phyloP scores from a whole-genome alignment of 2,113 vertebrate species.

The Colaptes auratus region DNA sequence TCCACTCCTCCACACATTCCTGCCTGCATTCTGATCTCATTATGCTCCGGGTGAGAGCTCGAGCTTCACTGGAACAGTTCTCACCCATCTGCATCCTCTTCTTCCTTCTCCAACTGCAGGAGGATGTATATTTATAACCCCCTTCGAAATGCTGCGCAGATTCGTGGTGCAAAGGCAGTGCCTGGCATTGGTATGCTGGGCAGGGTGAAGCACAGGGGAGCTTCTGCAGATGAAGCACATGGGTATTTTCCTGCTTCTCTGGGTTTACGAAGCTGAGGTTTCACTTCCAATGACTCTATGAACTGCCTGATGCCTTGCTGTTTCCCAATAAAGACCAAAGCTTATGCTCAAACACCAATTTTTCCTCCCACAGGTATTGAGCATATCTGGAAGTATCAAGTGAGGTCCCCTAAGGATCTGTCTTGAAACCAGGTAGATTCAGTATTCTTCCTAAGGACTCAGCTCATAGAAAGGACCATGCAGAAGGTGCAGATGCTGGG shows the following conservation, averaged over 20 bases:
- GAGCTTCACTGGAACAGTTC: conserved; percentile 57
- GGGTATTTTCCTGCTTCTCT: background rate
- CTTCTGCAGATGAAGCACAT: fast-evolving
- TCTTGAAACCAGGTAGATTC: background rate
- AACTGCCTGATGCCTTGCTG: background rate
- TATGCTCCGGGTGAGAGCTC: conserved; percentile 9
- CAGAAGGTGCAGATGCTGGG: background rate
- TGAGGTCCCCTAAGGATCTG: background rate
- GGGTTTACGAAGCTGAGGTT: fast-evolving
- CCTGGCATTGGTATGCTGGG: fast-evolving
- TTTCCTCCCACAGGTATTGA: background rate
- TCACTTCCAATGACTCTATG: background rate
- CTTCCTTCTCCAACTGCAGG: conserved; percentile 20
- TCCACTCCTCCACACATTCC: conserved; percentile 74
- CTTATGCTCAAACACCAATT: background rate
- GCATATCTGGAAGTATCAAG: background rate
- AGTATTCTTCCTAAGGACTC: background rate
- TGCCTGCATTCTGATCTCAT: conserved; percentile 67
- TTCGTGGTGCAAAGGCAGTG: background rate
- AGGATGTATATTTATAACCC: conserved; percentile 52
- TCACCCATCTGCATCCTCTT: conserved; percentile 66
- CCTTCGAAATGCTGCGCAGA: background rate
- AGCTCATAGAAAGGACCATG: background rate
- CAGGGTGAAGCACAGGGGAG: background rate
- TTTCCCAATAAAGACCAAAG: background rate